These are phyloP conservation scores for Atrichornis clamosus DNA, from an alignment of 2,113 vertebrate genomes.

Conservation along the genomic window DNA sequence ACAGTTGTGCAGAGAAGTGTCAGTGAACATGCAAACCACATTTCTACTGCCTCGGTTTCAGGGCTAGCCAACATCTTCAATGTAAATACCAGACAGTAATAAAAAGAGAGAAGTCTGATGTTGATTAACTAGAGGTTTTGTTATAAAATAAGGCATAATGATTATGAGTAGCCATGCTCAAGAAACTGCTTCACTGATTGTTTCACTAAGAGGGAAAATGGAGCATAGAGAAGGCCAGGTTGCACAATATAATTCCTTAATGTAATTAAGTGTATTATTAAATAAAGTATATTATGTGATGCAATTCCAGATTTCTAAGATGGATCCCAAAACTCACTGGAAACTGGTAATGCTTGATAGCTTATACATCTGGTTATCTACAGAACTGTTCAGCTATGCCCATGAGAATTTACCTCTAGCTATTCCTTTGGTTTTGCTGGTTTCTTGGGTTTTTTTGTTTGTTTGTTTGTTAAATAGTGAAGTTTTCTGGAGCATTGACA, in stretches of 20 bases:
- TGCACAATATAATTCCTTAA: background rate
- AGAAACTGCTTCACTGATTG: background rate
- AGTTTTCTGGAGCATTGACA: background rate
- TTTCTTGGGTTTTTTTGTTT: background rate
- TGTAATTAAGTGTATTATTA: background rate
- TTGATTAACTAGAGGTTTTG: background rate
- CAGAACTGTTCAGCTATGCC: background rate
- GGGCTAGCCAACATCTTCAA: background rate
- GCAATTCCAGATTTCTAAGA: background rate
- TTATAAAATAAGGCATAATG: background rate
- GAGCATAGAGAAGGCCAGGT: background rate
- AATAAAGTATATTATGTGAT: background rate
- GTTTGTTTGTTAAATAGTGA: background rate
- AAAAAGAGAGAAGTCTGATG: background rate
- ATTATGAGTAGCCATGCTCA: background rate
- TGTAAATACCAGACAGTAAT: background rate
- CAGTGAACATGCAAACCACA: background rate
- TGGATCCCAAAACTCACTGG: background rate
- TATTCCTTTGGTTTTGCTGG: background rate
- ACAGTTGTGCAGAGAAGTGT: background rate
- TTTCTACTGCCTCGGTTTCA: background rate
- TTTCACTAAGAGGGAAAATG: background rate
- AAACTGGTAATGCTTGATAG: background rate
- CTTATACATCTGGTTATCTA: background rate
- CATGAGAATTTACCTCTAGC: background rate